phyloP scores from a whole-genome alignment of 2,888 invertebrate genomes.

The Phengaris alcon region DNA sequence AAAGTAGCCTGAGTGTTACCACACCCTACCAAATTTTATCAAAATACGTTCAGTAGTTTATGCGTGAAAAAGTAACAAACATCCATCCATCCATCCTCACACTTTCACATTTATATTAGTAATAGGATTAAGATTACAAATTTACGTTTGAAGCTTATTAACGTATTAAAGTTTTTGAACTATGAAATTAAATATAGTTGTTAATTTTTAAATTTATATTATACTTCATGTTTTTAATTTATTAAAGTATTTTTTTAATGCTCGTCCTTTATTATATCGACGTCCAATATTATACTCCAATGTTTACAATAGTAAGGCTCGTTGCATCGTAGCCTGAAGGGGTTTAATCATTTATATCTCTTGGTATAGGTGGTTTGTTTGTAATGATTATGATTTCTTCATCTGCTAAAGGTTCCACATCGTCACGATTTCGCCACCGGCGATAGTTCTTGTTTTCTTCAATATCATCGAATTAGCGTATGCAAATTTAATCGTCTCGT shows the following conservation, averaged over 20 bases:
- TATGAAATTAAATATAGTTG: too few species aligned
- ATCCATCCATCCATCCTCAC: too few species aligned
- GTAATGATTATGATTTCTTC: slow-evolving; percentile 26
- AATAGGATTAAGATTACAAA: too few species aligned
- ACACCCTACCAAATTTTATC: too few species aligned
- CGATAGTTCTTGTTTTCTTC: slow-evolving; percentile 11
- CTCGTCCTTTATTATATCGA: background rate
- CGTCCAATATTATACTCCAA: slow-evolving; percentile 6
- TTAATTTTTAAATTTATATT: too few species aligned
- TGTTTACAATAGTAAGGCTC: slow-evolving; percentile 22
- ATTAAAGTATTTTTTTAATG: background rate
- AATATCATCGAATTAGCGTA: slow-evolving; percentile 1
- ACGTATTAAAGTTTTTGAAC: too few species aligned
- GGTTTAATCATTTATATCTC: slow-evolving; percentile 22
- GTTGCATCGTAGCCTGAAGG: background rate
- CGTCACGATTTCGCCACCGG: slow-evolving; percentile 15
- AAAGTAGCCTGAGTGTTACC: too few species aligned
- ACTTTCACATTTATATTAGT: too few species aligned
- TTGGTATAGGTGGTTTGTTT: slow-evolving; percentile 17
- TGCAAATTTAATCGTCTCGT: background rate
- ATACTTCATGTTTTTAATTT: too few species aligned
- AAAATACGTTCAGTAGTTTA: too few species aligned
- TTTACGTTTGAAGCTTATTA: too few species aligned
- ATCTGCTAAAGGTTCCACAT: slow-evolving; percentile 11
- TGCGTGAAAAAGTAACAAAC: too few species aligned